These are phyloP conservation scores for Montipora cactus DNA, from an alignment of 64 coral and sea anemone species.

Conservation along the genomic window DNA sequence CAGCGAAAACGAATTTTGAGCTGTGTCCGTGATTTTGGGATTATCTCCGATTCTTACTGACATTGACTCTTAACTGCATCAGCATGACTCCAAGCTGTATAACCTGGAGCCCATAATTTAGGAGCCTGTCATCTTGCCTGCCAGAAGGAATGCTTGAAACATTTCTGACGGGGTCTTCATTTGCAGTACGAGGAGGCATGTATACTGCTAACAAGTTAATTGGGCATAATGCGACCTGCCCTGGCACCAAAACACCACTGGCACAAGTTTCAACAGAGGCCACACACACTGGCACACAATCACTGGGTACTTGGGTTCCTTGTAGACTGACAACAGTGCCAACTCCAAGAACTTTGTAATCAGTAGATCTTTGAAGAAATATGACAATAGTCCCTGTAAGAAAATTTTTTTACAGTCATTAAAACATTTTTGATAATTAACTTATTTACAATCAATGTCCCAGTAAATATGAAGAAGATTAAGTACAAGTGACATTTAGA, in stretches of 20 bases:
- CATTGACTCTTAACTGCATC: not conserved
- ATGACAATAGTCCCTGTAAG: slow-evolving; percentile 36
- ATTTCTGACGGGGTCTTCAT: slow-evolving; percentile 9
- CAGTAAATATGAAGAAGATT: slow-evolving; percentile 17
- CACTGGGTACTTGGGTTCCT: slow-evolving; percentile 40
- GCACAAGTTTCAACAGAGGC: slow-evolving; percentile 55
- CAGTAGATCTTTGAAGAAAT: slow-evolving; percentile 17
- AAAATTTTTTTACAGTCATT: not conserved
- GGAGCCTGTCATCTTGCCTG: slow-evolving; percentile 36
- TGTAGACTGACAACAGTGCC: slow-evolving; percentile 30
- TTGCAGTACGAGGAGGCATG: slow-evolving; percentile 5
- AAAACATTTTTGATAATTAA: slow-evolving; percentile 9
- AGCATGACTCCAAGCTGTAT: slow-evolving; percentile 11
- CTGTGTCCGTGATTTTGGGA: too few species aligned
- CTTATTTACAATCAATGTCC: slow-evolving; percentile 4
- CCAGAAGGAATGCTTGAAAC: slow-evolving; percentile 30
- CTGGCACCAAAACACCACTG: not conserved
- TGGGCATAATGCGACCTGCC: slow-evolving; percentile 45
- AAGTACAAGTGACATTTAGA: not conserved
- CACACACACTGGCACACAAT: slow-evolving; percentile 34
- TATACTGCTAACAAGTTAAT: slow-evolving; percentile 11
- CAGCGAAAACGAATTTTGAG: too few species aligned
- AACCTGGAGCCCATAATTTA: slow-evolving; percentile 57
- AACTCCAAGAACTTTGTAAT: slow-evolving; percentile 67
- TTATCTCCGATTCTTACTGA: too few species aligned